These are phyloP conservation scores for Stenichneumon culpator DNA, from an alignment of 2,888 invertebrate genomes.

Conservation along the genomic window DNA sequence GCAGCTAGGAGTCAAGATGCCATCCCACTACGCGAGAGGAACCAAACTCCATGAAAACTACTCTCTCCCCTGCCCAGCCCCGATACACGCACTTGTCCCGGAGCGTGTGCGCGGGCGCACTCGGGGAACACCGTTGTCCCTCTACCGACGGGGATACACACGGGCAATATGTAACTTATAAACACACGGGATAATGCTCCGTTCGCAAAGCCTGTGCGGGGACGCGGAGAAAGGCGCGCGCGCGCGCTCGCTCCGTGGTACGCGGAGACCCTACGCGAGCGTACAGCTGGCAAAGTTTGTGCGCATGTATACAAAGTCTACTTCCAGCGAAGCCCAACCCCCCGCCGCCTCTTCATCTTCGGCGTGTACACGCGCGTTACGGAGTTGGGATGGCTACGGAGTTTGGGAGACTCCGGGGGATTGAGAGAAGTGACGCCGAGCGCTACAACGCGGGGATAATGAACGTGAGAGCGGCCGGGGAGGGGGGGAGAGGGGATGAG, in stretches of 20 bases:
- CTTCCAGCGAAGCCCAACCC: too few species aligned
- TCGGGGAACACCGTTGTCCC: conserved; percentile 8
- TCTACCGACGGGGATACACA: neutral
- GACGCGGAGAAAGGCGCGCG: neutral
- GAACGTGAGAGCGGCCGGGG: conserved; percentile 60
- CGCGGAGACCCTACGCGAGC: neutral
- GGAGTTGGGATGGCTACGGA: conserved; percentile 32
- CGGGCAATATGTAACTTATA: conserved; percentile 34
- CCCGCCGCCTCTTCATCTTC: conserved; percentile 4
- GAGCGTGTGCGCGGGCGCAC: conserved; percentile 60
- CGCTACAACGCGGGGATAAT: conserved; percentile 53
- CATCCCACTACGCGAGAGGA: conserved; percentile 81
- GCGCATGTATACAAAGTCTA: conserved; percentile 15
- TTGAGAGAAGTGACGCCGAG: conserved; percentile 57
- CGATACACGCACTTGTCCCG: conserved; percentile 65
- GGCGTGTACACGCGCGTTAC: conserved; percentile 51
- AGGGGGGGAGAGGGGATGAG: conserved; percentile 45
- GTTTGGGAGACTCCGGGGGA: conserved; percentile 49
- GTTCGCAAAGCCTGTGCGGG: conserved; percentile 20
- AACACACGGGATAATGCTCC: conserved; percentile 51
- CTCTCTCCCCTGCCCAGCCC: conserved; percentile 5
- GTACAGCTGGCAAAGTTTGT: conserved; percentile 2
- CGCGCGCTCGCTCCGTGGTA: neutral
- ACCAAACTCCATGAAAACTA: conserved; percentile 83
- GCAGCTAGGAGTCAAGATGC: conserved; percentile 85